phyloP scores from a whole-genome alignment of 2,113 vertebrate genomes.

The Phyllostomus hastatus region DNA sequence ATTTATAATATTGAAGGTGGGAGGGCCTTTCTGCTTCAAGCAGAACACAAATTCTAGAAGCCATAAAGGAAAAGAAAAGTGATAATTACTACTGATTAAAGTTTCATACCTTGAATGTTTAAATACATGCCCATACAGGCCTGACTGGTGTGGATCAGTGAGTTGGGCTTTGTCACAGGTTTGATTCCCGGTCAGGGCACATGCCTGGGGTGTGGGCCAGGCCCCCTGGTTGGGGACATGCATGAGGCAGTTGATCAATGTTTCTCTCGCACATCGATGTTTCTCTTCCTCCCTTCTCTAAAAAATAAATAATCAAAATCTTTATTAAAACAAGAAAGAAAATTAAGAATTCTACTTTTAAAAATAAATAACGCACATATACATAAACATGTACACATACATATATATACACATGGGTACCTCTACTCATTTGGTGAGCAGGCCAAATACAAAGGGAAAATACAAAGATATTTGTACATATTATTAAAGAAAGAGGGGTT shows the following conservation, averaged over 20 bases:
- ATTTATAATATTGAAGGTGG: neutral
- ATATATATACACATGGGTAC: neutral
- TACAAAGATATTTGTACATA: too few relatives aligned
- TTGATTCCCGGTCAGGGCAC: too few relatives aligned
- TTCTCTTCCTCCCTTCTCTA: too few relatives aligned
- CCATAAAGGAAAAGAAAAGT: neutral
- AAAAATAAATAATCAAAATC: too few relatives aligned
- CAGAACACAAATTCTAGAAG: neutral
- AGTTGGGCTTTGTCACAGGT: too few relatives aligned
- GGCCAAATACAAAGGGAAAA: neutral
- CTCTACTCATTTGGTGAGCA: neutral
- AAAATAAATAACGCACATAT: neutral
- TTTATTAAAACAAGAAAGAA: too few relatives aligned
- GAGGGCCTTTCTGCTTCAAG: neutral
- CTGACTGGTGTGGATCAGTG: too few relatives aligned
- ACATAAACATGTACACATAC: neutral
- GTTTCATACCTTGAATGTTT: neutral
- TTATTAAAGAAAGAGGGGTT: neutral
- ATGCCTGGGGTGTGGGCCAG: too few relatives aligned
- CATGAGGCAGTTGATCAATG: too few relatives aligned
- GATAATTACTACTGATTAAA: neutral
- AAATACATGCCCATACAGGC: neutral
- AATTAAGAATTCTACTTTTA: too few relatives aligned
- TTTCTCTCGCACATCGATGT: too few relatives aligned
- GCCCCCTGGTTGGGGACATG: too few relatives aligned